Evolutionary conservation across 2,113 vertebrate genomes (phyloP).

Genomic region (Neomonachus schauinslandi): DNA sequence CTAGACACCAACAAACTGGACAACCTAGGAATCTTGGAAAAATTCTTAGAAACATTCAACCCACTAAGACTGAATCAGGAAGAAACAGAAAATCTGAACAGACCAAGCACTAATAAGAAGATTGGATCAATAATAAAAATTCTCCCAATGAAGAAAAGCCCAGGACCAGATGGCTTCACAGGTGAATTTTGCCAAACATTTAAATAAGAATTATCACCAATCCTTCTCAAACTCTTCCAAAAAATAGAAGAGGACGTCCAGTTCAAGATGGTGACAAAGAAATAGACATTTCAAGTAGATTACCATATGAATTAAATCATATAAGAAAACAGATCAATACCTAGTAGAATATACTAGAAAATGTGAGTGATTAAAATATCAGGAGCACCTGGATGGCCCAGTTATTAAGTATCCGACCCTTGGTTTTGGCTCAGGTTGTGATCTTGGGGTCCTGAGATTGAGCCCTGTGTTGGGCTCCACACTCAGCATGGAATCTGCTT

Average conservation of each 20-base stretch:
- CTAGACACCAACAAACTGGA: background rate
- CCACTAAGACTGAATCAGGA: background rate
- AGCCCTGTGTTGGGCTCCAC: background rate
- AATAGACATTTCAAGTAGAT: background rate
- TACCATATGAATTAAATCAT: background rate
- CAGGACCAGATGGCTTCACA: background rate
- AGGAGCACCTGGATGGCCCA: background rate
- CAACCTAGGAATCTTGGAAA: background rate
- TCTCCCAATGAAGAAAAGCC: background rate
- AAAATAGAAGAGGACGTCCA: background rate
- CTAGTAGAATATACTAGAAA: background rate
- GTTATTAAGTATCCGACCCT: background rate
- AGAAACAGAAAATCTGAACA: background rate
- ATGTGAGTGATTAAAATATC: background rate
- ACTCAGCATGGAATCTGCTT: background rate
- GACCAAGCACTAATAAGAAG: background rate
- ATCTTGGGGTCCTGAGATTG: background rate
- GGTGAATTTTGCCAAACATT: background rate
- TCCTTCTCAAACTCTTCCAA: background rate
- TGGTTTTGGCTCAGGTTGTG: background rate
- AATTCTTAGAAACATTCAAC: background rate
- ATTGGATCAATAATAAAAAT: background rate
- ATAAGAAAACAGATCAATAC: background rate
- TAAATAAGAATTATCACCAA: background rate
- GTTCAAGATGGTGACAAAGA: background rate